A percentile compares a stretch with the other conserved stretches of the same genome.
These are phyloP conservation scores for Hexactinellida sp. DNA, from an alignment of 37 sponge, comb jelly and placozoan species.

Conservation along the genomic window DNA sequence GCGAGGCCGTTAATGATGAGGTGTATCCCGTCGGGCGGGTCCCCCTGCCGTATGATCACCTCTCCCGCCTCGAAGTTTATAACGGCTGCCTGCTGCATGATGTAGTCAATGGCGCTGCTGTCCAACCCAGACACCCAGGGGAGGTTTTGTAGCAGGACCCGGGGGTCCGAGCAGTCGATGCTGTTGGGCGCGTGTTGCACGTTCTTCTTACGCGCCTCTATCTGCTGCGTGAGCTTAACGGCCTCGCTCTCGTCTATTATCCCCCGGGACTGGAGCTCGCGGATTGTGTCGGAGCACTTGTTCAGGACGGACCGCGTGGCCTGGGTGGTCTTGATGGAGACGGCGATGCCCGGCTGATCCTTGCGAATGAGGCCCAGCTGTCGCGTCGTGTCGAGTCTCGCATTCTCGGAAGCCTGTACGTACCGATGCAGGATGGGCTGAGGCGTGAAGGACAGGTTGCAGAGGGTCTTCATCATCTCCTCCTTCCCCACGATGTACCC, in stretches of 20 bases:
- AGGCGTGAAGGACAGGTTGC: conserved; percentile 41
- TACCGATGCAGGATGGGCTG: conserved; percentile 30
- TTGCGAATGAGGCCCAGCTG: conserved; percentile 55
- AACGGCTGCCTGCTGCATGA: conserved; percentile 31
- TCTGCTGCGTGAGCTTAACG: conserved; percentile 37
- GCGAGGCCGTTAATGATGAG: conserved; percentile 68
- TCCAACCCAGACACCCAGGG: conserved; percentile 64
- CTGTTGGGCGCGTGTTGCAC: conserved; percentile 38
- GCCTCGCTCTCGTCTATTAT: conserved; percentile 60
- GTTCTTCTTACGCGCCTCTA: conserved; percentile 68
- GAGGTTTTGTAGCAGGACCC: conserved; percentile 27
- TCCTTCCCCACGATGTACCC: conserved; percentile 73
- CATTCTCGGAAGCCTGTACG: conserved; percentile 19
- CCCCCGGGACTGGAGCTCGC: conserved; percentile 36
- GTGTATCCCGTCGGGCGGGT: conserved; percentile 33
- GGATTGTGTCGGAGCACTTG: conserved; percentile 47
- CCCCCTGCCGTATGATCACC: conserved; percentile 32
- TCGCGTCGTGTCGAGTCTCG: conserved; percentile 39
- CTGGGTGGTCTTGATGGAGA: conserved; percentile 72
- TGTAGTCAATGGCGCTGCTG: conserved; percentile 8
- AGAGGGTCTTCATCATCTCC: conserved; percentile 61
- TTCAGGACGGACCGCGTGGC: conserved; percentile 66
- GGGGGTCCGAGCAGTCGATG: conserved; percentile 43
- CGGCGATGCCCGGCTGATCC: conserved; percentile 54
- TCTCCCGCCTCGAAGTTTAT: conserved; percentile 41